These are phyloP conservation scores for Sinocyclocheilus anshuiensis DNA, from an alignment of 2,113 vertebrate species.

Conservation along the genomic window DNA sequence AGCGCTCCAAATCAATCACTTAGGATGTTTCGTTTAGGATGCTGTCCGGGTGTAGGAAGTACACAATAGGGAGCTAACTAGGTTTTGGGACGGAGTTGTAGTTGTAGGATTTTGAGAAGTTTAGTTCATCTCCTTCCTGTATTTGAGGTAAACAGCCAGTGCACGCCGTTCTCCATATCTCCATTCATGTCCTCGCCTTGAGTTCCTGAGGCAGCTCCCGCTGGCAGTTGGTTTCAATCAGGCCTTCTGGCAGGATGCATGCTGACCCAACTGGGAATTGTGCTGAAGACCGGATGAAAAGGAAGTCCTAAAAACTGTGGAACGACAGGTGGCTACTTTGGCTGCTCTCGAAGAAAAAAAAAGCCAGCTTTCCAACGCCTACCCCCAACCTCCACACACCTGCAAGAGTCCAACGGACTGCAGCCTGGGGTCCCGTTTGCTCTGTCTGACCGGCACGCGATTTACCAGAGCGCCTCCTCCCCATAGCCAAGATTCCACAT, in stretches of 20 bases:
- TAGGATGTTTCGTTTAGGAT: background rate
- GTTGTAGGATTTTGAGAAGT: background rate
- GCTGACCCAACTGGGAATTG: conserved; percentile 63
- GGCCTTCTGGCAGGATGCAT: conserved; percentile 63
- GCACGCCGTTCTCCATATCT: conserved; percentile 9
- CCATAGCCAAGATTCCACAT: conserved; percentile 59
- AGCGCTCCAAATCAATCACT: background rate
- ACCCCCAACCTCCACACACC: conserved; percentile 34
- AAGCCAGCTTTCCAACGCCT: conserved; percentile 1
- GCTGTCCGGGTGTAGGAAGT: background rate
- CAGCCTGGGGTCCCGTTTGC: conserved; percentile 34
- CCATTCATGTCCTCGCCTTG: background rate
- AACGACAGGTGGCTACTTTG: conserved; percentile 68
- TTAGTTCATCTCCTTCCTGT: conserved; percentile 36
- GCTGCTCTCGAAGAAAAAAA: conserved; percentile 34
- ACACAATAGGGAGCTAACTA: background rate
- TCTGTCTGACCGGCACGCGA: conserved; percentile 52
- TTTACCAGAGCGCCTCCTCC: conserved; percentile 35
- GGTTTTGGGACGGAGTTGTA: too few relatives aligned
- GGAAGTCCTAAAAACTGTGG: conserved; percentile 67
- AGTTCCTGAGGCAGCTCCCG: conserved; percentile 42
- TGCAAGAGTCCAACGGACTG: conserved; percentile 37
- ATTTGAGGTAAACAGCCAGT: conserved; percentile 32
- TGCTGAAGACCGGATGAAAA: conserved; percentile 69
- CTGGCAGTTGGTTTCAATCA: conserved; percentile 72